These are phyloP conservation scores for Branchinecta lynchi DNA, from an alignment of 1,140 invertebrate species.

Conservation along the genomic window DNA sequence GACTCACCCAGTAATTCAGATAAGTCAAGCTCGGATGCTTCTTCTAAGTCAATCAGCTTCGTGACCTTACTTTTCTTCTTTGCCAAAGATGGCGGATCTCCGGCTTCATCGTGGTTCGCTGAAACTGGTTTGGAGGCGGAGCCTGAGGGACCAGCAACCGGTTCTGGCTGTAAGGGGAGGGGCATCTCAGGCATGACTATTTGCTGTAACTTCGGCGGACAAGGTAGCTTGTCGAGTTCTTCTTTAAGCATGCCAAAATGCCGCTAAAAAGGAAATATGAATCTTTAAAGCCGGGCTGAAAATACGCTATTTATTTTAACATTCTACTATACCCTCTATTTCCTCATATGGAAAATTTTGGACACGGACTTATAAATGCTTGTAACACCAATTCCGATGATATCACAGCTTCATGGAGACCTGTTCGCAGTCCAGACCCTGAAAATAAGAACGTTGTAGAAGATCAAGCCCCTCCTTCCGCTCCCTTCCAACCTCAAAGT, in stretches of 20 bases:
- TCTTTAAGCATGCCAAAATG: not conserved
- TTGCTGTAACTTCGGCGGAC: not conserved
- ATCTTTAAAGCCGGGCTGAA: not conserved
- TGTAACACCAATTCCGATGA: too few relatives aligned
- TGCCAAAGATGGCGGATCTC: not conserved
- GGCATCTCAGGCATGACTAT: not conserved
- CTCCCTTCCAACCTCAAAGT: too few relatives aligned
- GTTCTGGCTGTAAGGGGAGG: not conserved
- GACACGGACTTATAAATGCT: too few relatives aligned
- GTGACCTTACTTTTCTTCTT: constrained; percentile 7
- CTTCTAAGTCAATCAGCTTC: not conserved
- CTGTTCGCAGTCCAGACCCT: too few relatives aligned
- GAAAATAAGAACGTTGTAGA: too few relatives aligned
- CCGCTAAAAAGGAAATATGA: not conserved
- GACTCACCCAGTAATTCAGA: not conserved
- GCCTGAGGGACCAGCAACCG: not conserved
- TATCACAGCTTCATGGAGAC: too few relatives aligned
- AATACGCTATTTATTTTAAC: not conserved
- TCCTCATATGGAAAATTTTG: too few relatives aligned
- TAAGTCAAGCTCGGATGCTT: not conserved
- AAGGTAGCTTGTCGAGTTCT: not conserved
- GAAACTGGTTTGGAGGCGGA: not conserved
- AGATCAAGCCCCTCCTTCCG: too few relatives aligned
- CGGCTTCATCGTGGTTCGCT: not conserved
- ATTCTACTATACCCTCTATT: too few relatives aligned